Conservation (phyloP, 2,888 invertebrate species). For the Augochlorella aurata region DNA sequence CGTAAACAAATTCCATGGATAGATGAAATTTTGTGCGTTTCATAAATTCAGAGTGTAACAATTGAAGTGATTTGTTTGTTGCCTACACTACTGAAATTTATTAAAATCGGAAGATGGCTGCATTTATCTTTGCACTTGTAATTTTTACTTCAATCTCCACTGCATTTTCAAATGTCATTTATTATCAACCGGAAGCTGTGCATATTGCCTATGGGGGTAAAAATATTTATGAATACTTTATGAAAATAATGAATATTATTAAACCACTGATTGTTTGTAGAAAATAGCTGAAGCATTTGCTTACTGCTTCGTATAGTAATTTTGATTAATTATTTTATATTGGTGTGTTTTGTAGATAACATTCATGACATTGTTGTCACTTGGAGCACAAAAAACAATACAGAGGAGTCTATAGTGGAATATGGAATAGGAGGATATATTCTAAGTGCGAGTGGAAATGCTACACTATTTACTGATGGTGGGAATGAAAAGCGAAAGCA, state of each 20-base stretch:
- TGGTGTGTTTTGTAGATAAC: constrained; percentile 82
- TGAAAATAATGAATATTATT: not conserved
- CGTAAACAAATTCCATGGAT: not conserved
- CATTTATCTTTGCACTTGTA: not conserved
- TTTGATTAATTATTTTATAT: not conserved
- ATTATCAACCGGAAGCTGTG: constrained; percentile 85
- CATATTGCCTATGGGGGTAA: constrained; percentile 87
- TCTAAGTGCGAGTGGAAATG: constrained; percentile 84
- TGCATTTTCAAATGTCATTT: constrained; percentile 26
- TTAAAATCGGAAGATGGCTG: constrained; percentile 29
- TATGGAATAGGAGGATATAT: constrained; percentile 87
- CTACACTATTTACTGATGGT: constrained; percentile 89
- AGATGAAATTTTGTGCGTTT: not conserved
- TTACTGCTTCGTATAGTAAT: not conserved
- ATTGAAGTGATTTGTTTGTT: not conserved
- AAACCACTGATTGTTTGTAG: too few species aligned
- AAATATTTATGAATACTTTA: constrained; percentile 25
- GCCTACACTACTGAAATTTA: not conserved
- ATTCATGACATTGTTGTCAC: constrained; percentile 89
- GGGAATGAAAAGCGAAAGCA: constrained; percentile 86
- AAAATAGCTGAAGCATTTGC: too few species aligned
- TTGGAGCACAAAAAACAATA: constrained; percentile 90
- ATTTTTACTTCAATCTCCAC: constrained; percentile 21
- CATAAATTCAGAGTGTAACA: not conserved
- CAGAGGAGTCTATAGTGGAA: constrained; percentile 87